Conservation (phyloP, 2,888 invertebrate species). For the Pecten maximus region DNA sequence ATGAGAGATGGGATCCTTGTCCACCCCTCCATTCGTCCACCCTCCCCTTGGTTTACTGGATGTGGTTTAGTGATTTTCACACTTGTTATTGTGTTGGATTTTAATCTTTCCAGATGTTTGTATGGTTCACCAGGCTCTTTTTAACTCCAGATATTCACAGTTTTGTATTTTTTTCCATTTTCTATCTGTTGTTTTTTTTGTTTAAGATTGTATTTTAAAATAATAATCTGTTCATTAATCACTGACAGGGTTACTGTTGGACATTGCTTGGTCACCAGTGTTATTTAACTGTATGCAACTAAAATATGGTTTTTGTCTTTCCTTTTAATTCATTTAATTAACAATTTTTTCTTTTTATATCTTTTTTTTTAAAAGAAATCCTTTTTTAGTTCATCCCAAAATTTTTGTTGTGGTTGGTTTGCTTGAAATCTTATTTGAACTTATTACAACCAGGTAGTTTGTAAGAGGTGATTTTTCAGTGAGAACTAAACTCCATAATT, state of each 20-base stretch:
- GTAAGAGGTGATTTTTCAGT: neutral
- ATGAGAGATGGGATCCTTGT: neutral
- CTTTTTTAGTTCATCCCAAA: neutral
- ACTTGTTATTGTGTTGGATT: neutral
- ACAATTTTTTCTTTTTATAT: neutral
- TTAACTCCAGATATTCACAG: neutral
- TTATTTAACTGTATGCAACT: neutral
- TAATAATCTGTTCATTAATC: neutral
- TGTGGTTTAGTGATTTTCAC: neutral
- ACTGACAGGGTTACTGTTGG: neutral
- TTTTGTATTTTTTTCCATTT: neutral
- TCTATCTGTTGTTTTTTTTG: neutral
- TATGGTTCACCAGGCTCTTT: neutral
- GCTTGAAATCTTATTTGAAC: neutral
- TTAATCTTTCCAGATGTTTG: neutral
- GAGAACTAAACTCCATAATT: neutral
- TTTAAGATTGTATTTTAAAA: neutral
- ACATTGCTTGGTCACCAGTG: neutral
- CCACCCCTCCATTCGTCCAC: neutral
- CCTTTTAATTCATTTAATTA: neutral
- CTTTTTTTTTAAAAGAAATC: neutral
- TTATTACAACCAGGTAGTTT: neutral
- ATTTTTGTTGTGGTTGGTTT: conserved; percentile 3
- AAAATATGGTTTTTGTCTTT: neutral
- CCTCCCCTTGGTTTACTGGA: neutral